Evolutionary conservation across 2,888 invertebrate species (phyloP), one percentile per base, ranked within the genome.

Genomic region (Xestia c-nigrum): DNA sequence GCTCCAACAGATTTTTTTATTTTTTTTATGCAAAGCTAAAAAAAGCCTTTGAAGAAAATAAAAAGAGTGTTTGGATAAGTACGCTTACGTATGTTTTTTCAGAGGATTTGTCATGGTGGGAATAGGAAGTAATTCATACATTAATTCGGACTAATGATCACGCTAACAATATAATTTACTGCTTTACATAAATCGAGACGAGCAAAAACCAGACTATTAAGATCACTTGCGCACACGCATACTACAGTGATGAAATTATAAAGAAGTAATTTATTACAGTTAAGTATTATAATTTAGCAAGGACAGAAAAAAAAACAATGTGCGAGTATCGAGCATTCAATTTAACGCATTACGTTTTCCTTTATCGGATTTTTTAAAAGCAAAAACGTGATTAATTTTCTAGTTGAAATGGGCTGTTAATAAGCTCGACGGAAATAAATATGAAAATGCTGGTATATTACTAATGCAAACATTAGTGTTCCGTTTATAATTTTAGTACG

Each of bases 381-480:
- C n/a, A 84, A 72, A 80, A 81, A 71, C 24, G 63, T 83, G 78
- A 84, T 81, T 81, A 84, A 81, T 84, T 81, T 84, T 74, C 55
- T 64, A 63, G 68, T 81, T 69, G 72, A 38, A 83, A 80, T 72
- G n/a, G 24, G 12, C 31, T 72, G 72, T 67, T 75, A 83, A 52
- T 83, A 73, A 73, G 50, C 31, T 61, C 68, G 50, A 46, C 70
- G 55, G 50, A 68, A 73, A 76, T 69, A 72, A 69, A 46, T 79
- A 71, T 40, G 24, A 69, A 61, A 65, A 46, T 66, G 24, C 66
- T 57, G 24, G n/a, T 52, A 50, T 46, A 55, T 67, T 69, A 71
- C 43, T 76, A 71, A 79, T 65, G 67, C 24, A n/a, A 40, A 55
- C 59, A 69, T 72, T 70, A 65, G 43, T 79, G 66, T 68, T 50